Evolutionary conservation across 2,113 vertebrate species (phyloP).

Genomic region (Solea solea): DNA sequence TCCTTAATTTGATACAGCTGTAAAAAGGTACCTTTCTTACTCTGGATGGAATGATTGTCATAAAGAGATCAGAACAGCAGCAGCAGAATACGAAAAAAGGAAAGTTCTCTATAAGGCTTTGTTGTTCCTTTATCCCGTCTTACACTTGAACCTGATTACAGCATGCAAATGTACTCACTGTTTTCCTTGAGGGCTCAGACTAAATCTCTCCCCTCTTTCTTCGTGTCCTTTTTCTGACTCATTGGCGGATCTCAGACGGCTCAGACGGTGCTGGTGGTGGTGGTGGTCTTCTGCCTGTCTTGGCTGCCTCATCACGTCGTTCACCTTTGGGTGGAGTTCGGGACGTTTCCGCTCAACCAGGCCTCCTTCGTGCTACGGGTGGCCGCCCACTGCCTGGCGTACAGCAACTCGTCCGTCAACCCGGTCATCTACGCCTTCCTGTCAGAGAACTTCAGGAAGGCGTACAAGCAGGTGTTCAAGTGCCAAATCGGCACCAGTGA

Average conservation of each 20-base stretch:
- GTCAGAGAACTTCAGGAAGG: conserved; percentile 97
- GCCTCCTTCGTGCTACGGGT: conserved; percentile 93
- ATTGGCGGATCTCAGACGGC: conserved; percentile 84
- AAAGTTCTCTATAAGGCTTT: background rate
- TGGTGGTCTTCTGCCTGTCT: conserved; percentile 96
- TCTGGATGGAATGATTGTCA: too few relatives aligned
- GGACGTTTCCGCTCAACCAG: conserved; percentile 92
- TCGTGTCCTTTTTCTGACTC: conserved; percentile 3
- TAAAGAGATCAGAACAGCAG: background rate
- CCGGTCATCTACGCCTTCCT: conserved; percentile 97
- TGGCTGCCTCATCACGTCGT: conserved; percentile 97
- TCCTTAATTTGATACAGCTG: background rate
- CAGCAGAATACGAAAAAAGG: background rate
- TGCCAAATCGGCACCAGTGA: conserved; percentile 78
- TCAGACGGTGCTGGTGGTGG: conserved; percentile 96
- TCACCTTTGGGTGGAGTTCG: conserved; percentile 95
- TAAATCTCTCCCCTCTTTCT: conserved; percentile 1
- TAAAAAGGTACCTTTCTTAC: background rate
- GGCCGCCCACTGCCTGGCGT: conserved; percentile 93
- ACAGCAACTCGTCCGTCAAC: conserved; percentile 98
- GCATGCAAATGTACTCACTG: conserved; percentile 2
- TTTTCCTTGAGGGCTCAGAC: background rate
- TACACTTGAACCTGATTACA: background rate
- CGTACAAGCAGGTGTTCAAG: conserved; percentile 95
- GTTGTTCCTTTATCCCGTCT: background rate